Base-by-base conservation (phyloP, 1,140 invertebrate species). In the Pseudomyrmex dendroicus region DNA sequence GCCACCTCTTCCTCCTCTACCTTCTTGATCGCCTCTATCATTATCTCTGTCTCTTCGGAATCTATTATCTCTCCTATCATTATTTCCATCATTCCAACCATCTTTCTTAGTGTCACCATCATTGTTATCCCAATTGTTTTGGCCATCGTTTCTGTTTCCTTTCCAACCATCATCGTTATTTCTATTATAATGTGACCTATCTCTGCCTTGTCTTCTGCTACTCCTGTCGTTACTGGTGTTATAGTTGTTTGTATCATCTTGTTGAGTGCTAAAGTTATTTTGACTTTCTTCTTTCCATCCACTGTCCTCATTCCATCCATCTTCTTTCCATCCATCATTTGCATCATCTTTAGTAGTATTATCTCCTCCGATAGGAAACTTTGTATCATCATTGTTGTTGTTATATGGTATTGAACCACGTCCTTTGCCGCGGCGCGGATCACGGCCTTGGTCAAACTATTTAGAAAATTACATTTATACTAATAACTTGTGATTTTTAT, bases 361-460 rank as follows among this genome's bases (percentile, higher is more conserved):
- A 68, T 67, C 59, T 1, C 82, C 12, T 35, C 77, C 66, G 2
- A 74, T 44, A 35, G 56, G 3, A 15, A 2, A n/a, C 56, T 59
- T 15, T 54, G 17, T 84, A 20, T 88, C 68, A 0, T 76, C 68
- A 0, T 76, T 46, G 52, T 91, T 89, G 57, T 88, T 85, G 1
- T 84, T 76, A 0, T 72, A 77, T 1, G 77, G 0, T 56, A 83
- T 77, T 48, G 87, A 90, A 0, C 92, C 92, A 56, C 92, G 84
- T 13, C 93, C 93, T 67, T 86, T 89, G 8, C 91, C 87, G 48
- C 84, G 91, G 57, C 85, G 54, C 84, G 15, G 84, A 5, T 91
- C 91, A 25, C 64, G 82, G 54, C 77, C 74, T 48, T 89, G 87
- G 0, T 86, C 83, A 61, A 74, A 76, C 89, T 92, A 44, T n/a